phyloP scores from a whole-genome alignment of 2,888 invertebrate species.

The Drosophila recens region DNA sequence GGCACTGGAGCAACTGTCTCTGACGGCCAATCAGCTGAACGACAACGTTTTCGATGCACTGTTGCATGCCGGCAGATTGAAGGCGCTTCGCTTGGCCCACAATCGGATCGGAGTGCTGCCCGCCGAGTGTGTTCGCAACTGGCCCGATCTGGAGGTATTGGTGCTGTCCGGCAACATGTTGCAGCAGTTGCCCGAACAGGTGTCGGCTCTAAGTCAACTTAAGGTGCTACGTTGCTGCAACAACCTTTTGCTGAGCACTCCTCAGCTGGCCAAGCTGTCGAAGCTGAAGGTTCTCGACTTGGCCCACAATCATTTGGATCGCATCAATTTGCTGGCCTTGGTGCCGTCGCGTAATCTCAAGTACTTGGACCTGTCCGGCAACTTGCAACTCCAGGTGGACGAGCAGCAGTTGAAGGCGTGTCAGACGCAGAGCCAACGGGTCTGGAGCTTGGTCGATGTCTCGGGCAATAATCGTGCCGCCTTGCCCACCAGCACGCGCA shows the following conservation, averaged over 20 bases:
- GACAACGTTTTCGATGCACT: slow-evolving; percentile 90
- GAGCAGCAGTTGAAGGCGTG: slow-evolving; percentile 93
- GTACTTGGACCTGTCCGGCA: slow-evolving; percentile 94
- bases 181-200: slow-evolving; percentile 90
- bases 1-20: slow-evolving; percentile 88
- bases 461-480: slow-evolving; percentile 91
- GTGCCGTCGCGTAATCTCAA: slow-evolving; percentile 94
- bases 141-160: slow-evolving; percentile 93
- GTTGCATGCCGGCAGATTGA: slow-evolving; percentile 88
- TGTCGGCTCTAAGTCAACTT: slow-evolving; percentile 90
- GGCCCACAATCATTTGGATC: slow-evolving; percentile 93
- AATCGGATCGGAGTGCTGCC: slow-evolving; percentile 91
- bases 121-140: slow-evolving; percentile 90
- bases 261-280: slow-evolving; percentile 90
- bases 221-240: slow-evolving; percentile 92
- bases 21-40: slow-evolving; percentile 91
- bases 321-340: slow-evolving; percentile 90
- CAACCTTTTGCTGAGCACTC: slow-evolving; percentile 91
- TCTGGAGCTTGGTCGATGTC: slow-evolving; percentile 93
- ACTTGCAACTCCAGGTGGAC: slow-evolving; percentile 92
- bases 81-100: slow-evolving; percentile 91
- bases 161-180: slow-evolving; percentile 93
- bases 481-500: slow-evolving; percentile 86
- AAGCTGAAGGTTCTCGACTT: slow-evolving; percentile 92
- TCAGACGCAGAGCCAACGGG: slow-evolving; percentile 91